Percentiles rank a stretch among this genome's conserved stretches.
phyloP scores from a whole-genome alignment of 2,888 invertebrate species.

The Cecidostiba fungosa region DNA sequence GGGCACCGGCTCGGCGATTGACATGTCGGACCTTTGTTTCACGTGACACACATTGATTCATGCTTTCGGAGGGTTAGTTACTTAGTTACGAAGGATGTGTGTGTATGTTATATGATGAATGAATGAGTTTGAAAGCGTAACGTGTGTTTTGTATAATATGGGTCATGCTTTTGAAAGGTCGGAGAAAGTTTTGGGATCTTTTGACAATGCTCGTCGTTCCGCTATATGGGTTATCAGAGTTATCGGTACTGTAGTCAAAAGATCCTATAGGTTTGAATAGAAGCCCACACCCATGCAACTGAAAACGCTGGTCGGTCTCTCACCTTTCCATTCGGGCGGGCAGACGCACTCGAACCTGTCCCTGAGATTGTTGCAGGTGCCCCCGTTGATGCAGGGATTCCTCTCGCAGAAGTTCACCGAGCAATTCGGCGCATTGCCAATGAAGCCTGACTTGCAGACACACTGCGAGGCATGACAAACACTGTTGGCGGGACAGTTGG shows the following conservation, averaged over 20 bases:
- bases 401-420: slow-evolving; percentile 84
- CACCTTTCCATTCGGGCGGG: slow-evolving; percentile 87
- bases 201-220: too few species aligned
- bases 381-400: slow-evolving; percentile 89
- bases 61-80: not conserved
- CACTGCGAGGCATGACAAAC: slow-evolving; percentile 84
- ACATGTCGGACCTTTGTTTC: slow-evolving; percentile 71
- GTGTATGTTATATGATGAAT: not conserved
- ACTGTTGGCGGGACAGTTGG: slow-evolving; percentile 84
- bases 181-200: slow-evolving; percentile 6
- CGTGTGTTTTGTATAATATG: not conserved
- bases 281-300: slow-evolving; percentile 25
- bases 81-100: not conserved
- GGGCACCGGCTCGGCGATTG: slow-evolving; percentile 74
- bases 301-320: slow-evolving; percentile 60
- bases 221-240: not conserved
- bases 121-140: not conserved
- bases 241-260: not conserved
- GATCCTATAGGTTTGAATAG: too few species aligned
- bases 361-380: slow-evolving; percentile 84
- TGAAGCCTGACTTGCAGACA: slow-evolving; percentile 85
- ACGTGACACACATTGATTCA: not conserved
- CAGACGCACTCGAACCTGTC: slow-evolving; percentile 87
- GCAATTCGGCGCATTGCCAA: slow-evolving; percentile 79
- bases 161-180: not conserved